Percentiles rank a stretch among this genome's conserved stretches.
Conservation (phyloP, 2,888 invertebrate species). For the Lithodes maja region DNA sequence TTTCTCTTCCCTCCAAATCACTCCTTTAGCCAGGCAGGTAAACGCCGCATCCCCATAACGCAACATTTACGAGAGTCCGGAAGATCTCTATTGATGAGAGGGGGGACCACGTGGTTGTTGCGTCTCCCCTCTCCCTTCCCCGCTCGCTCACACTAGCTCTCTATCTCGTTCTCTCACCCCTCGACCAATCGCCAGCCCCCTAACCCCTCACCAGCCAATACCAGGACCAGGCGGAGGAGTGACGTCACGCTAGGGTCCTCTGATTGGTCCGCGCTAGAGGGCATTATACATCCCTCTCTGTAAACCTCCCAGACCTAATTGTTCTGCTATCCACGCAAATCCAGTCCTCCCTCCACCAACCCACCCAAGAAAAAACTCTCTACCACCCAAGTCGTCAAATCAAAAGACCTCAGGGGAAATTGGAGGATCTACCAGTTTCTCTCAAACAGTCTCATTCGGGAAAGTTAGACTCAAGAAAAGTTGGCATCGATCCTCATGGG, state of each 20-base stretch:
- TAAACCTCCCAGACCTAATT: background rate
- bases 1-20: background rate
- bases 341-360: too few relatives aligned
- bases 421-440: too few relatives aligned
- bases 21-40: background rate
- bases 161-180: background rate
- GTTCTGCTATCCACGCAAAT: too few relatives aligned
- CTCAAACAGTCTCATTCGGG: background rate
- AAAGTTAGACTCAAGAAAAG: constrained; percentile 10
- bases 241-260: constrained; percentile 14
- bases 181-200: constrained; percentile 3
- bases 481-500: constrained; percentile 56
- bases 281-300: background rate
- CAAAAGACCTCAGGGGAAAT: too few relatives aligned
- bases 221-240: background rate
- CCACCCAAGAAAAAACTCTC: too few relatives aligned
- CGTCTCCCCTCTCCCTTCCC: background rate
- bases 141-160: background rate
- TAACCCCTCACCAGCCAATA: background rate
- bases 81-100: constrained; percentile 16
- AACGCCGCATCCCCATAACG: background rate
- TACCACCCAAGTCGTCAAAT: too few relatives aligned
- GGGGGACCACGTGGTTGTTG: background rate
- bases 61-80: background rate
- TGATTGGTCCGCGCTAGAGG: background rate